Conservation (phyloP, 2,888 invertebrate species). For the Cataglyphis rosenhaueri region DNA sequence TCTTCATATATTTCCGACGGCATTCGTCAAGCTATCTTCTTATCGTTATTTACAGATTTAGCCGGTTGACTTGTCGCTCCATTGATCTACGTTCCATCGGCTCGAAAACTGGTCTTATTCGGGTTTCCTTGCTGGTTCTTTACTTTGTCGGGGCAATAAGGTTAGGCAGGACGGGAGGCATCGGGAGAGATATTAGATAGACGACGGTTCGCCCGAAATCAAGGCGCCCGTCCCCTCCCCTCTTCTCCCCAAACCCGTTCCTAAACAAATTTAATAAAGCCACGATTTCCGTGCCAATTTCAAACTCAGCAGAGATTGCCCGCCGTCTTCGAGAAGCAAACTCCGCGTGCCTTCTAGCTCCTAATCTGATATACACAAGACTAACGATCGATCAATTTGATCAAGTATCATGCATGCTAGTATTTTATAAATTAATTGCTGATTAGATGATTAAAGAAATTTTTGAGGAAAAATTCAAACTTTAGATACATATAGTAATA, state of each 20-base stretch:
- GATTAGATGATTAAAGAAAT: not conserved
- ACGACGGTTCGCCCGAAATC: slow-evolving; percentile 74
- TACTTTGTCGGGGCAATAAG: slow-evolving; percentile 82
- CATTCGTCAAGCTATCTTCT: slow-evolving; percentile 20
- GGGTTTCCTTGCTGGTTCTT: slow-evolving; percentile 77
- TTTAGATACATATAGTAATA: not conserved
- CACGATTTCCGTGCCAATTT: slow-evolving; percentile 83
- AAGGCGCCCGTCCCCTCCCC: slow-evolving; percentile 63
- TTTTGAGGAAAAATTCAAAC: not conserved
- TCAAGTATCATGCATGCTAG: slow-evolving; percentile 18
- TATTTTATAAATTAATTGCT: slow-evolving; percentile 30
- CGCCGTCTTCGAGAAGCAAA: slow-evolving; percentile 63
- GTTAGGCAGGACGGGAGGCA: slow-evolving; percentile 79
- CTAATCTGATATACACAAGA: slow-evolving; percentile 65
- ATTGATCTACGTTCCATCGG: slow-evolving; percentile 76
- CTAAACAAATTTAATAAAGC: slow-evolving; percentile 85
- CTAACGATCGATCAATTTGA: slow-evolving; percentile 58
- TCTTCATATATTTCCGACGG: not conserved
- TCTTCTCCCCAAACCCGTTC: slow-evolving; percentile 69
- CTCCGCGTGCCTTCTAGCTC: slow-evolving; percentile 30
- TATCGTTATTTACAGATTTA: slow-evolving; percentile 68
- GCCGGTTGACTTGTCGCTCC: slow-evolving; percentile 70
- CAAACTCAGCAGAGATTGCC: slow-evolving; percentile 72
- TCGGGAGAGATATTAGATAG: slow-evolving; percentile 81
- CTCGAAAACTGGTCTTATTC: slow-evolving; percentile 73